Evolutionary conservation across 2,113 vertebrate species (phyloP).

Genomic region (Cygnus buccinator): DNA sequence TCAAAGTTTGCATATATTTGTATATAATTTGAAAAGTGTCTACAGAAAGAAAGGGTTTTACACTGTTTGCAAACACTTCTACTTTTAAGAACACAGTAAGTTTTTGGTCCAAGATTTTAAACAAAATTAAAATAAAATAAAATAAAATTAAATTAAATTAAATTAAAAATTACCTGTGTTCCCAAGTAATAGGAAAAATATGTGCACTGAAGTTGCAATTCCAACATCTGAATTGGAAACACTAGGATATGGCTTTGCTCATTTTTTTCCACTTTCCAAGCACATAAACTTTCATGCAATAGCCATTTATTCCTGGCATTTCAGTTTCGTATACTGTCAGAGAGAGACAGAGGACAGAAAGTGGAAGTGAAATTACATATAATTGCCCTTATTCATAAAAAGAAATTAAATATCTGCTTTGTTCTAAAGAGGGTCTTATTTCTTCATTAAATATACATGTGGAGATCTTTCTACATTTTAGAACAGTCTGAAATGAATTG

Average conservation of each 20-base stretch:
- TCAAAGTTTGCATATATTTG: background rate
- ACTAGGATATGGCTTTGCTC: background rate
- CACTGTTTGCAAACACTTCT: background rate
- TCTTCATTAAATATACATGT: constrained; percentile 51
- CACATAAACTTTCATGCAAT: background rate
- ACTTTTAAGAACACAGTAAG: background rate
- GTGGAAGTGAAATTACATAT: background rate
- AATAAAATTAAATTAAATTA: too few relatives aligned
- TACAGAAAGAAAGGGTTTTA: background rate
- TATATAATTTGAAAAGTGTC: background rate
- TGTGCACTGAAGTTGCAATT: background rate
- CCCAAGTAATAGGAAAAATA: background rate
- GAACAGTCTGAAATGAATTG: constrained; percentile 33
- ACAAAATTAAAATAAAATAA: too few relatives aligned
- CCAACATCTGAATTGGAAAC: background rate
- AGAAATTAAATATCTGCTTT: background rate
- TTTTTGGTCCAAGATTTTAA: background rate
- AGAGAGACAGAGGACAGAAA: background rate
- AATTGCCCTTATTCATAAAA: constrained; percentile 25
- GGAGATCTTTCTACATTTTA: background rate
- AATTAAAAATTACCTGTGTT: background rate
- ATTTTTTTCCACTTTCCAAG: background rate
- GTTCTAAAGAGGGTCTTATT: background rate
- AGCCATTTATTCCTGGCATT: background rate
- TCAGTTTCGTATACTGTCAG: background rate